Base-by-base conservation (phyloP, 2,888 invertebrate species). In the Mongoloraphidia duomilia region DNA sequence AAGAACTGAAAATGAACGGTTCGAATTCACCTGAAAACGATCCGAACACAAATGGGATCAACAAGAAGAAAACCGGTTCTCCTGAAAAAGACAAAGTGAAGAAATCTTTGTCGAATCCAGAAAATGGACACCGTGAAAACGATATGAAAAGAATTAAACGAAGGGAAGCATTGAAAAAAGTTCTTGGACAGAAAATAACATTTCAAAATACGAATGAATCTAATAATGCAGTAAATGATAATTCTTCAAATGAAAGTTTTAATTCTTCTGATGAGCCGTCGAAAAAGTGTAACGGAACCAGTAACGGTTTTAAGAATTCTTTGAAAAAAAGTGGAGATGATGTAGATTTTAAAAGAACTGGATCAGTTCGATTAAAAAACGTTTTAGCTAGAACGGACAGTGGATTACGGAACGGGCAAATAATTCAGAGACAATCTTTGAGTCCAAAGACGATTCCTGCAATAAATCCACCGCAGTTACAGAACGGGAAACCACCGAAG, bases 71-170 rank as follows among this genome's bases (percentile, higher is more conserved):
- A 12, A 13, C 14, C 6, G 26, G 26, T 26, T 26, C 26, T 26
- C 6, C 26, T 14, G 26, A 37, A 45, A 46, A 46, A 37, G 26
- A 17, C n/a, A 33, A 49, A 10, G 10, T 48, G n/a, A 48, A 43
- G 11, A 48, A 33, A 12, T 12, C 37, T 14, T 17, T 13, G 36
- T 12, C 47, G 34, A 12, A 38, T 26, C 26, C 26, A n/a, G 47
- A 50, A 38, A 50, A 46, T 49, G 53, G 34, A 34, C 34, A 10
- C n/a, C 36, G 26, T 34, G 11, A 47, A 35, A 50, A 12, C 48
- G 44, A 52, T 33, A 49, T 39, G n/a, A 52, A 53, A 35, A 41
- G 55, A 55, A 35, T 47, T 45, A 53, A 55, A 52, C 46, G 51
- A 46, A 51, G 54, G 48, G 51, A 56, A 34, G 49, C 43, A 17